Base-by-base conservation (phyloP, 2,888 invertebrate species). In the Portevinia maculata region DNA sequence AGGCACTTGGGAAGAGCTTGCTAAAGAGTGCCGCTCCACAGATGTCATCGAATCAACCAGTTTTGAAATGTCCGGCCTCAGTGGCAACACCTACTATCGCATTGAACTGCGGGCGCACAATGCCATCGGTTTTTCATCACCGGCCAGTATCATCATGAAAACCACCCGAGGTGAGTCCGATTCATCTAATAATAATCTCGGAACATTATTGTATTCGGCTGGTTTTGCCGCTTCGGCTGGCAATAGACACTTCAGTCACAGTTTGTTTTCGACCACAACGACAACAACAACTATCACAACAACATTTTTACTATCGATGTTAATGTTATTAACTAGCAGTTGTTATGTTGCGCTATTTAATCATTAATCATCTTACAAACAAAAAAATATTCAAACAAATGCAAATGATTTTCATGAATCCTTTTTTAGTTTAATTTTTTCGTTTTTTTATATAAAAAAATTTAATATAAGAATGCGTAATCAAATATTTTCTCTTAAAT, bases 51-150 rank as follows among this genome's bases (percentile, higher is more conserved):
- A 94, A 52, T 92, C 92, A 62, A 93, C 94, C 73, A 93, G 94
- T 67, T 94, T 93, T 86, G 94, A 94, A 91, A 92, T 98, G 88
- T 92, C 92, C 84, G 91, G 92, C 13, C 92, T 98, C 17, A 92
- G 92, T 64, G 94, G 97, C 0, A 95, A 97, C 89, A 95, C 96
- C 4, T 94, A 93, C 85, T 98, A 98, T 92, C 94, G 93, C 88
- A 94, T 97, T 87, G 95, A 96, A 88, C 92, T 98, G 71, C 92
- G 94, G 85, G 98, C 98, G 48, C 95, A 95, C 90, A 98, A 98
- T 90, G 91, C 93, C 21, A 95, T 98, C 84, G 98, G 98, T 71
- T 94, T 92, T 91, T 96, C 97, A 87, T 92, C 93, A 76, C 94
- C 96, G 0, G 95, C 95, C 44, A 93, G 94, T 88, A 93, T 96